Conservation (phyloP, 2,888 invertebrate genomes). For the Thera britannica region DNA sequence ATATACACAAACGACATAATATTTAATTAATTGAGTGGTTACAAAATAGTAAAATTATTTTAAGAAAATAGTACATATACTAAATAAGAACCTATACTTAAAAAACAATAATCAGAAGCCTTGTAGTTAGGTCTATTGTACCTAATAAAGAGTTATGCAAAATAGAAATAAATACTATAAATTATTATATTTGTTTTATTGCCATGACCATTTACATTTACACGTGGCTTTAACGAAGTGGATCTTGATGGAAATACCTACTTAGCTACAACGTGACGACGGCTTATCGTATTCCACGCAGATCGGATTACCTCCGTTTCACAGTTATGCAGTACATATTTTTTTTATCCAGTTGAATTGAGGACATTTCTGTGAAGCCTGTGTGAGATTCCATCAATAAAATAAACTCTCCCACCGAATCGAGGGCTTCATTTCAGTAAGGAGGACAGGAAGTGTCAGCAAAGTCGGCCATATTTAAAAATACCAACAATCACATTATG, state of each 20-base stretch:
- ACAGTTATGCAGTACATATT: too few relatives aligned
- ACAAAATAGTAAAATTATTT: conserved; percentile 10
- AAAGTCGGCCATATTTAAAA: too few relatives aligned
- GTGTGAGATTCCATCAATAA: too few relatives aligned
- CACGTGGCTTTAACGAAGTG: background rate
- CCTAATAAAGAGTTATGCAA: conserved; percentile 40
- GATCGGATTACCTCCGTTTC: too few relatives aligned
- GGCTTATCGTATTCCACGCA: too few relatives aligned
- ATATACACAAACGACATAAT: conserved; percentile 26
- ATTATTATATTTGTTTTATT: conserved; percentile 17
- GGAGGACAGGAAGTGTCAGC: too few relatives aligned
- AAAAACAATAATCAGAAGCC: conserved; percentile 25
- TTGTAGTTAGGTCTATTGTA: conserved; percentile 39
- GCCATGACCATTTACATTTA: background rate
- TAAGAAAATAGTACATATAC: conserved; percentile 30
- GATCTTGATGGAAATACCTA: background rate
- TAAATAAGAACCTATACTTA: conserved; percentile 16
- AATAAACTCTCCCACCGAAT: too few relatives aligned
- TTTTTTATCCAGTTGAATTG: too few relatives aligned
- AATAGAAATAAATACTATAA: conserved; percentile 41
- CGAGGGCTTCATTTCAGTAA: too few relatives aligned
- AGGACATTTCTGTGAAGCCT: too few relatives aligned
- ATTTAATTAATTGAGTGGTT: conserved; percentile 23
- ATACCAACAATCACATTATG: too few relatives aligned
- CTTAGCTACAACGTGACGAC: background rate